Base-by-base conservation (phyloP, 2,888 invertebrate genomes). In the Acrobasis consociella region DNA sequence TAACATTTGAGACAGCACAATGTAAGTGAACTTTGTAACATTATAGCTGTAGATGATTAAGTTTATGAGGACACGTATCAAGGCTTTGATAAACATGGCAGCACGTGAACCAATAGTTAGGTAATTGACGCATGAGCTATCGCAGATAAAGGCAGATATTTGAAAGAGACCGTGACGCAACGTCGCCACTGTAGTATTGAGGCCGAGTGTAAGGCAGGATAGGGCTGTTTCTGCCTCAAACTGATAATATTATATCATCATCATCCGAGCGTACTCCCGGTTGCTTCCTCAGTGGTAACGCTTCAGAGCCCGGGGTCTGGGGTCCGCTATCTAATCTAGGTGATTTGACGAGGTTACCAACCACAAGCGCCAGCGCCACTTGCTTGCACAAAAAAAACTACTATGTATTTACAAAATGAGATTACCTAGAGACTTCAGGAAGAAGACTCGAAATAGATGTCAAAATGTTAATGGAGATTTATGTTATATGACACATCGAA, bases 161-260 rank as follows among this genome's bases (percentile, higher is more conserved):
- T 13, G 42, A 56, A 56, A 52, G 52, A 52, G 52, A 51, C 51
- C 51, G 51, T 60, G 60, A 60, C 51, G 60, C 60, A 60, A 60
- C 42, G 60, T 51, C 39, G 42, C 51, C 52, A 50, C 22, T 50
- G 51, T 51, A 51, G 60, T 42, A 60, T 60, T 51, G 60, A 60
- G 60, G 60, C 39, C 60, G 51, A 17, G 16, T 37, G 22, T 31
- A 52, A n/a, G 11, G 37, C 52, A 13, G 2, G 31, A 11, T 52
- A 52, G 52, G 52, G 52, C 22, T 52, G 52, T 13, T 46, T 46
- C 46, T 13, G 13, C 46, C 31, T 31, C 31, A 31, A 13, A n/a
- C 13, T 13, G 46, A 46, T 11, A 46, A 31, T 31, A 31, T 31
- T 7, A 31, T 31, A 31, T 31, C 31, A 31, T n/a, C n/a, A n/a